These are phyloP conservation scores for Myzus persicae DNA, from an alignment of 1,140 invertebrate species.

Conservation along the genomic window DNA sequence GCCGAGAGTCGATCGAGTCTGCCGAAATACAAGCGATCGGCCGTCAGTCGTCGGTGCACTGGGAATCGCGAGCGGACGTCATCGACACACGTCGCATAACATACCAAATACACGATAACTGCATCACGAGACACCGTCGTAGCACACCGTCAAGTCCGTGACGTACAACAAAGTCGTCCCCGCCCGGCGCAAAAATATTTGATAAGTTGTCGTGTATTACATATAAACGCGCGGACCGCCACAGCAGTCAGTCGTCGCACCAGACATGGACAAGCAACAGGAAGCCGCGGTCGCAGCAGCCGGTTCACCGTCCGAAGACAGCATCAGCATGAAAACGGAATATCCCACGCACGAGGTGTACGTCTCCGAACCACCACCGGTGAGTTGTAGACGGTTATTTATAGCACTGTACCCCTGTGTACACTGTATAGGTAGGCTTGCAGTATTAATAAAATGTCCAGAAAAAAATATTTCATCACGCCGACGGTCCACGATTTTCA, in stretches of 20 bases:
- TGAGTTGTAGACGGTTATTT: conserved; percentile 56
- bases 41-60: background rate
- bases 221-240: background rate
- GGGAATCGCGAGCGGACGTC: background rate
- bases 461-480: no score
- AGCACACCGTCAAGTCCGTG: background rate
- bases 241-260: background rate
- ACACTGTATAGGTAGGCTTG: no score
- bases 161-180: background rate
- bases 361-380: conserved; percentile 62
- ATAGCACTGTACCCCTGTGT: no score
- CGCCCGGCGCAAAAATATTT: background rate
- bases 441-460: no score
- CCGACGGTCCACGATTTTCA: no score
- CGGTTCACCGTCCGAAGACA: conserved; percentile 54
- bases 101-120: background rate
- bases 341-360: conserved; percentile 62
- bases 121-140: no score
- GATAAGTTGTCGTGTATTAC: background rate
- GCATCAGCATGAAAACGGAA: conserved; percentile 61
- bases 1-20: background rate
- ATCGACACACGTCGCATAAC: no score
- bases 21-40: background rate
- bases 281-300: conserved; percentile 60
- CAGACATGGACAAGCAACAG: conserved; percentile 62